Conservation (phyloP, 2,113 vertebrate genomes). For the Oncorhynchus keta region DNA sequence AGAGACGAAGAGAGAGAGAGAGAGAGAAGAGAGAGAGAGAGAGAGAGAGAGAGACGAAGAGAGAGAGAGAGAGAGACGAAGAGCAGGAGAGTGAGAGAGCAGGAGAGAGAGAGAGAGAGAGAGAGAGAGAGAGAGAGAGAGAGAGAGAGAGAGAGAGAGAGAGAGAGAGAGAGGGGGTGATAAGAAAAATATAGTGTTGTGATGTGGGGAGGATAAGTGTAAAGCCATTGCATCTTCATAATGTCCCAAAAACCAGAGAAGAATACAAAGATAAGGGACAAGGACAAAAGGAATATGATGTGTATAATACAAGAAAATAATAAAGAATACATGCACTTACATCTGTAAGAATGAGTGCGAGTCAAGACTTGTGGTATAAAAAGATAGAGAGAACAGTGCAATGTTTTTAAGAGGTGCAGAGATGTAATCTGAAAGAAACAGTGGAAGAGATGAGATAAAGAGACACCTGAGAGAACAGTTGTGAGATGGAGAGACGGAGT, state of each 20-base stretch:
- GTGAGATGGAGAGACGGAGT: conserved; percentile 22
- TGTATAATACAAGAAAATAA: neutral
- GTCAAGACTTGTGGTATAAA: neutral
- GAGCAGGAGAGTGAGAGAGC: too few species aligned
- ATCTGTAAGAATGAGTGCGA: neutral
- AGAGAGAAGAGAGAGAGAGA: neutral
- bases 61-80: too few species aligned
- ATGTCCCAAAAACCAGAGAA: neutral
- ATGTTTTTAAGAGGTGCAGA: neutral
- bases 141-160: too few species aligned
- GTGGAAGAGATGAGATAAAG: conserved; percentile 27
- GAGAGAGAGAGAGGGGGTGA: too few species aligned
- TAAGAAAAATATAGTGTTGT: too few species aligned
- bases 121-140: too few species aligned
- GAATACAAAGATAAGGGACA: neutral
- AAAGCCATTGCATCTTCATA: neutral
- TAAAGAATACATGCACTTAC: neutral
- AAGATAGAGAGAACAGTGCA: neutral
- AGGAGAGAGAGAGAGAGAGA: too few species aligned
- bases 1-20: neutral
- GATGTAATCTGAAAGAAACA: neutral
- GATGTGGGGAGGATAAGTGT: too few species aligned
- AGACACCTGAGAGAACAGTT: conserved; percentile 24
- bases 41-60: conserved; percentile 3
- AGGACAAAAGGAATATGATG: neutral